Base-by-base conservation (phyloP, 2,888 invertebrate species). In the Chymomyza caudatula region DNA sequence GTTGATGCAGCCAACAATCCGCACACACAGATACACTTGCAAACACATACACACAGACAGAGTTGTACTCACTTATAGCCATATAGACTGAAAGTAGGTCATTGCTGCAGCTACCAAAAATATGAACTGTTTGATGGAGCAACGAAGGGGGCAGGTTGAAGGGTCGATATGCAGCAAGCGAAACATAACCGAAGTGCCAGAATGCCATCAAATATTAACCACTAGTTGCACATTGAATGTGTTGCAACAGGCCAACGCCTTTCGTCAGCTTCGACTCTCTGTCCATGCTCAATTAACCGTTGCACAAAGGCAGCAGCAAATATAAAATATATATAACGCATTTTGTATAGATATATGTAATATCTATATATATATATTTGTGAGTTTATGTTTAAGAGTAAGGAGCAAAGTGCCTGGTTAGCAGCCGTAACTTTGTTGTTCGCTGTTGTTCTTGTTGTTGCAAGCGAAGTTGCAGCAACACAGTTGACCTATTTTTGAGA, bases 131-230 rank as follows among this genome's bases (percentile, higher is more conserved):
- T 51, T 20, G 15, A 6, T 47, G 6, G 44, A 5, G 44, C 17
- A 0, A 47, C 6, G 8, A 15, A 13, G 63, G 54, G 67, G 63
- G 63, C 57, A 53, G 53, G 13, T 51, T 6, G 8, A 17, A 51
- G 19, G n/a, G 25, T n/a, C n/a, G 54, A 47, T 22, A 61, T 42
- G 62, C 42, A 60, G 51, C 44, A 8, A 54, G 15, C 43, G n/a
- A 8, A 53, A 22, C 11, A 37, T 37, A 37, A 37, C 8, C 29
- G 29, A 37, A 37, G 29, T 37, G 29, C 29, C 29, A 63, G 73
- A 68, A 67, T 44, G 74, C 64, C 69, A 83, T 86, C 86, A 83
- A 83, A 83, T 83, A 83, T 83, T 83, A 83, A 83, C 83, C 83
- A 83, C 83, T 76, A 83, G 83, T 83, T 83, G 83, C 86, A 75